Conservation (phyloP, 2,113 vertebrate species). For the Thermophis baileyi region DNA sequence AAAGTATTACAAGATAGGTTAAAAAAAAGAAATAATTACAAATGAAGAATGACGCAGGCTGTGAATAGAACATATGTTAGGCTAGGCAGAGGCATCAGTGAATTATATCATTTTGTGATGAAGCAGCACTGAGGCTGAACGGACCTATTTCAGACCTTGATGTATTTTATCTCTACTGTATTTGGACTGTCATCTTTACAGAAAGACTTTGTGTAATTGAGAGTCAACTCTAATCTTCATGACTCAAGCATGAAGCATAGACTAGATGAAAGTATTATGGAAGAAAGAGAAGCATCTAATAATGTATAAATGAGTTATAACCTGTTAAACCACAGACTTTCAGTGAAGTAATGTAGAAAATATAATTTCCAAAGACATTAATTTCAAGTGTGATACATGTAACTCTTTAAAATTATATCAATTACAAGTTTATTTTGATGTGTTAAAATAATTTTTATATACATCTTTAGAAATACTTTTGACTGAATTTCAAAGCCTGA, state of each 20-base stretch:
- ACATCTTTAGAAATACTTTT: background rate
- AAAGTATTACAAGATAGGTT: conserved; percentile 80
- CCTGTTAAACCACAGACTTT: conserved; percentile 58
- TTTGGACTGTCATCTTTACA: conserved; percentile 89
- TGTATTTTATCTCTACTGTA: conserved; percentile 89
- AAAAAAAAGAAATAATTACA: conserved; percentile 84
- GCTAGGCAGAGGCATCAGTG: conserved; percentile 78
- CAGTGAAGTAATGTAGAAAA: conserved; percentile 46
- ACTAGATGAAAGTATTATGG: conserved; percentile 63
- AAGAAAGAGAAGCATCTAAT: conserved; percentile 71
- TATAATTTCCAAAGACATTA: conserved; percentile 41
- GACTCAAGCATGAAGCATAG: conserved; percentile 74
- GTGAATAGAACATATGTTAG: conserved; percentile 96
- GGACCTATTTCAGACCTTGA: conserved; percentile 93
- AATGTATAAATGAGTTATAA: conserved; percentile 71
- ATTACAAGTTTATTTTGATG: background rate
- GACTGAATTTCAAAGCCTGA: background rate
- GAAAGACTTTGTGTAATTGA: conserved; percentile 87
- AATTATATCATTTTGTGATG: conserved; percentile 87
- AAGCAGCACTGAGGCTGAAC: conserved; percentile 91
- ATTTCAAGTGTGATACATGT: conserved; percentile 35
- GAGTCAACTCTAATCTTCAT: conserved; percentile 89
- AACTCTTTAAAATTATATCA: conserved; percentile 27
- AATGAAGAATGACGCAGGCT: conserved; percentile 91
- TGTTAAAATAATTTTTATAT: background rate